Base-by-base conservation (phyloP, 1,140 invertebrate genomes). In the Drosophila teissieri region DNA sequence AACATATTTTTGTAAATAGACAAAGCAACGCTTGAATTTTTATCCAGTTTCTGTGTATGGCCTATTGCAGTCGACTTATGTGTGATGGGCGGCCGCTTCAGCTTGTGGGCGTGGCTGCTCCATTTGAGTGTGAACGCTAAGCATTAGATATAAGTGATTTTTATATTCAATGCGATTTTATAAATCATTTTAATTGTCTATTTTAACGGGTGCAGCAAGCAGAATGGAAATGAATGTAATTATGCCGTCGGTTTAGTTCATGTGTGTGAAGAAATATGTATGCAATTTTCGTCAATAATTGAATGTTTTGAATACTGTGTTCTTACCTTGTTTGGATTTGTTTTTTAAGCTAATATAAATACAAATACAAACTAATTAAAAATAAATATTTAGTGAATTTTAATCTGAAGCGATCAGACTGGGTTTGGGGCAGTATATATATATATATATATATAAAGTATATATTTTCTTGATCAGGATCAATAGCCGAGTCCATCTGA, bases 121-220 rank as follows among this genome's bases (percentile, higher is more conserved):
- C 60, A 65, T 76, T 68, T 83, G 73, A 80, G 72, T 89, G 84
- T 89, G 84, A 89, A 89, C 77, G 84, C 84, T 89, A 89, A 89
- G 77, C 84, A 89, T 84, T 89, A 89, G 84, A 64, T 4, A 46
- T 89, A 89, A 89, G 84, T 67, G 77, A 89, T 80, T 88, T 88
- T 89, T 89, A 88, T 88, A 86, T 86, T 86, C 70, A 69, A 86
- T 80, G 56, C 76, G 84, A 80, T 88, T 88, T 88, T 88, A 84
- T 84, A 89, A 89, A 89, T 89, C 73, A 89, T 89, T 89, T 89
- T 89, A 89, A 89, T 89, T 89, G 84, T 89, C 84, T 89, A 89
- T 89, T 89, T 89, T 89, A 89, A 89, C 56, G 63, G 58, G 67
- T 45, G 58, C 51, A 67, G 58, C 58, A 57, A 84, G 54, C 46